A percentile compares a stretch with the other conserved stretches of the same genome.
These are phyloP conservation scores for Helarctos malayanus DNA, from an alignment of 2,797 vertebrate genomes.

Conservation along the genomic window DNA sequence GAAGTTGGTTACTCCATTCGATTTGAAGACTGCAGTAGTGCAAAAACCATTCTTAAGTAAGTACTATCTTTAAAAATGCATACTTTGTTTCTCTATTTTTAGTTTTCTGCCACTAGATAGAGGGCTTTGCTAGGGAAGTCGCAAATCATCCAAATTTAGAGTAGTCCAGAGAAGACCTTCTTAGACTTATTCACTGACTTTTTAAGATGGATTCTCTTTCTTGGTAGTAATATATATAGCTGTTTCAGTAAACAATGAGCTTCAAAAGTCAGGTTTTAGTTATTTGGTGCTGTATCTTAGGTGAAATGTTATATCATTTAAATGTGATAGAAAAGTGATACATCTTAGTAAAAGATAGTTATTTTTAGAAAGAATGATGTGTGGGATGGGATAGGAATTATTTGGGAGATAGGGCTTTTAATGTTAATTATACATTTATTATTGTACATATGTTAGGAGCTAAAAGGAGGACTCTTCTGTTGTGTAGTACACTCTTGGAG, in stretches of 20 bases:
- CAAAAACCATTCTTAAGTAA: slow-evolving; percentile 98
- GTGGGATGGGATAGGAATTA: neutral
- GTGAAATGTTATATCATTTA: slow-evolving; percentile 56
- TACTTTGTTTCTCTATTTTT: slow-evolving; percentile 4
- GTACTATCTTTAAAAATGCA: slow-evolving; percentile 80
- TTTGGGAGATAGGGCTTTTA: neutral
- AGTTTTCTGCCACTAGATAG: neutral
- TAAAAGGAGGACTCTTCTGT: neutral
- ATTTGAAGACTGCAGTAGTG: slow-evolving; percentile 98
- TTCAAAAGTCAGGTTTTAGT: slow-evolving; percentile 58
- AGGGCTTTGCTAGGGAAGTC: neutral
- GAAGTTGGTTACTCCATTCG: slow-evolving; percentile 98
- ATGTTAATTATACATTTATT: slow-evolving; percentile 53
- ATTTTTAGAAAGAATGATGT: slow-evolving; percentile 36
- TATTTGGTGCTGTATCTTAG: neutral
- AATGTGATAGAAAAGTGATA: slow-evolving; percentile 42
- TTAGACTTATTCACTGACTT: neutral
- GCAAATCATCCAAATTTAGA: neutral
- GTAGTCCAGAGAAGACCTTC: neutral
- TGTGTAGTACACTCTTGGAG: neutral
- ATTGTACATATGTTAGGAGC: neutral
- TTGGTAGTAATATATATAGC: neutral
- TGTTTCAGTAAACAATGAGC: neutral
- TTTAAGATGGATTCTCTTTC: slow-evolving; percentile 1
- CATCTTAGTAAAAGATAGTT: slow-evolving; percentile 26